Evolutionary conservation across 2,797 vertebrate species (phyloP).

Genomic region (Microchirus variegatus): DNA sequence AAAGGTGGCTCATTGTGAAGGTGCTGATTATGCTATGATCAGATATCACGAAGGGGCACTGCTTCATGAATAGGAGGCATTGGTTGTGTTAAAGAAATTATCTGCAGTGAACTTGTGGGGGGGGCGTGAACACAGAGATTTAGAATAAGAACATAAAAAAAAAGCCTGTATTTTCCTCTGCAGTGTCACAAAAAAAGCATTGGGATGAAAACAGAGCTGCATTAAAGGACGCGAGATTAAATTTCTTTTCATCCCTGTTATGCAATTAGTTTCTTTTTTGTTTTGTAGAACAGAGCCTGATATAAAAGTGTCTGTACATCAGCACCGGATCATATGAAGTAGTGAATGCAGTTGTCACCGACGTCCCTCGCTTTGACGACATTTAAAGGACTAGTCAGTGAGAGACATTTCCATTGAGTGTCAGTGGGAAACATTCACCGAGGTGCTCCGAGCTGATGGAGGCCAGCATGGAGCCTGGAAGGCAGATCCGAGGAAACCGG

Average conservation of each 20-base stretch:
- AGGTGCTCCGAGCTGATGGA: slow-evolving; percentile 44
- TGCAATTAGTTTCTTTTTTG: background rate
- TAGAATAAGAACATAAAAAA: background rate
- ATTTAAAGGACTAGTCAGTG: slow-evolving; percentile 52
- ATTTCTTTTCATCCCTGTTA: background rate
- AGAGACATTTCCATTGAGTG: slow-evolving; percentile 28
- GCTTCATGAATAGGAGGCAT: too few relatives aligned
- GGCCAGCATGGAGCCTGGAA: slow-evolving; percentile 49
- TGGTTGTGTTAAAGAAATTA: too few relatives aligned
- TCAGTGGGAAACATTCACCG: slow-evolving; percentile 63
- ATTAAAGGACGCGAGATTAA: slow-evolving; percentile 4
- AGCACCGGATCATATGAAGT: slow-evolving; percentile 37
- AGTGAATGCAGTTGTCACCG: slow-evolving; percentile 24
- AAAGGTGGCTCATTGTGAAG: too few relatives aligned
- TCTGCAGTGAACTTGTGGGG: too few relatives aligned
- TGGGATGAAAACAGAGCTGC: slow-evolving; percentile 4
- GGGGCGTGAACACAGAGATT: background rate
- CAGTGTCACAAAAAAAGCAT: too few relatives aligned
- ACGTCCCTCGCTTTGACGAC: slow-evolving; percentile 26
- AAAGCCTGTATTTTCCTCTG: background rate
- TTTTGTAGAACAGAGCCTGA: background rate
- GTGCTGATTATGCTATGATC: too few relatives aligned
- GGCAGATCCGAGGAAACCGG: slow-evolving; percentile 56
- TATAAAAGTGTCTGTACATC: slow-evolving; percentile 8
- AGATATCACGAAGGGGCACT: too few relatives aligned